Conservation (phyloP, 2,113 vertebrate species). For the Piaya cayana region DNA sequence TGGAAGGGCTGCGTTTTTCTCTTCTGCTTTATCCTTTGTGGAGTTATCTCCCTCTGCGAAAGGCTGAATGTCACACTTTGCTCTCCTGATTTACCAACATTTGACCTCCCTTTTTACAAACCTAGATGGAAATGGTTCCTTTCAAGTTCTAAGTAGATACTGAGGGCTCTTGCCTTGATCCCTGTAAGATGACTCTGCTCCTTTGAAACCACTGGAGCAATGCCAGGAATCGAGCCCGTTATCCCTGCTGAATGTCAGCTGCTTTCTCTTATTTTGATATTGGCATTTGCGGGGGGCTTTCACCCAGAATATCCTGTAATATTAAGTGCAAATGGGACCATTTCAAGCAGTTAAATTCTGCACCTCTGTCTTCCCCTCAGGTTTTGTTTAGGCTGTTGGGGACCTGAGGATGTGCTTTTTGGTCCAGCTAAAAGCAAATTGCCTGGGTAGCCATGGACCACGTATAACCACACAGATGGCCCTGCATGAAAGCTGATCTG, state of each 20-base stretch:
- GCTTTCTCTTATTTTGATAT: neutral
- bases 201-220: conserved; percentile 13
- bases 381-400: neutral
- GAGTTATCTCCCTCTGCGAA: neutral
- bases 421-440: neutral
- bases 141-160: conserved; percentile 11
- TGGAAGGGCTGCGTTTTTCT: neutral
- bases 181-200: conserved; percentile 11
- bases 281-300: neutral
- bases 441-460: neutral
- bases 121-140: conserved; percentile 25
- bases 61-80: neutral
- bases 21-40: neutral
- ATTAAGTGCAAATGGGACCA: neutral
- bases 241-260: conserved; percentile 48
- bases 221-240: conserved; percentile 24
- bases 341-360: neutral
- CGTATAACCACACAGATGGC: neutral
- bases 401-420: neutral
- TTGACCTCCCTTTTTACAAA: conserved; percentile 25
- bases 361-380: neutral
- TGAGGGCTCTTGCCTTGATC: conserved; percentile 26
- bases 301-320: neutral
- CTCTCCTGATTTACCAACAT: conserved; percentile 9
- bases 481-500: conserved; percentile 57